A percentile compares a stretch with the other conserved stretches of the same genome.
Evolutionary conservation across 2,797 vertebrate species (phyloP).

Genomic region (Rousettus madagascariensis): DNA sequence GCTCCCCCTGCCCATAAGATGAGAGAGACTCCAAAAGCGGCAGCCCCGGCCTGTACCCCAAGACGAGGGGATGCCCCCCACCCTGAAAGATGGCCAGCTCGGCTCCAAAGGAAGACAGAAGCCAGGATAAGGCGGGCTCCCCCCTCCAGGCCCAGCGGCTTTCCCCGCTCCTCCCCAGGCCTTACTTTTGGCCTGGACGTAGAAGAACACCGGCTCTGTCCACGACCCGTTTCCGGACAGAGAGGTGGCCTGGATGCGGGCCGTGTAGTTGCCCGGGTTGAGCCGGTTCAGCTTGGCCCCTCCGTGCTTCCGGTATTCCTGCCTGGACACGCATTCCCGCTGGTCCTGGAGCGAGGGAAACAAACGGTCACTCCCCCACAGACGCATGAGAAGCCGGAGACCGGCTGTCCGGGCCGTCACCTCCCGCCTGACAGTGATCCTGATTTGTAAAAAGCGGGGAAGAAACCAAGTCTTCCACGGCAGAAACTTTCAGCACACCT

Average conservation of each 20-base stretch:
- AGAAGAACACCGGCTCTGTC: slow-evolving; percentile 94
- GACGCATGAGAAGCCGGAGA: rapidly evolving
- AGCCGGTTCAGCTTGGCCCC: slow-evolving; percentile 92
- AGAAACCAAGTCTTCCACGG: not conserved
- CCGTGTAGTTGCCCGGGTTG: slow-evolving; percentile 94
- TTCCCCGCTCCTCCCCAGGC: not conserved
- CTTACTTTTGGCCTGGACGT: slow-evolving; percentile 94
- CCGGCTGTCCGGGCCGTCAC: rapidly evolving
- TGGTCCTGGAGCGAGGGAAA: slow-evolving; percentile 86
- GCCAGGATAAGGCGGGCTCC: rapidly evolving
- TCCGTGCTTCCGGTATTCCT: slow-evolving; percentile 90
- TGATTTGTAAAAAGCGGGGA: rapidly evolving
- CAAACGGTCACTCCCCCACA: not conserved
- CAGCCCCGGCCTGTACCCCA: not conserved
- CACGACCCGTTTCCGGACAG: slow-evolving; percentile 97
- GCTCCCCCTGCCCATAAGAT: not conserved
- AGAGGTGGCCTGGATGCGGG: slow-evolving; percentile 93
- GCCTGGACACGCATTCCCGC: slow-evolving; percentile 93
- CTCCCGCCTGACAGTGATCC: not conserved
- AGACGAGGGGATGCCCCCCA: not conserved
- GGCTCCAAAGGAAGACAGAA: not conserved
- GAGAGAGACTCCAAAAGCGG: not conserved
- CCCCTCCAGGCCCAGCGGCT: rapidly evolving
- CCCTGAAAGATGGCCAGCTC: not conserved
- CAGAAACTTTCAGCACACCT: not conserved